A percentile compares a stretch with the other conserved stretches of the same genome.
These are phyloP conservation scores for Diplogasteroides magnus DNA, from an alignment of 1,140 invertebrate species.

Conservation along the genomic window DNA sequence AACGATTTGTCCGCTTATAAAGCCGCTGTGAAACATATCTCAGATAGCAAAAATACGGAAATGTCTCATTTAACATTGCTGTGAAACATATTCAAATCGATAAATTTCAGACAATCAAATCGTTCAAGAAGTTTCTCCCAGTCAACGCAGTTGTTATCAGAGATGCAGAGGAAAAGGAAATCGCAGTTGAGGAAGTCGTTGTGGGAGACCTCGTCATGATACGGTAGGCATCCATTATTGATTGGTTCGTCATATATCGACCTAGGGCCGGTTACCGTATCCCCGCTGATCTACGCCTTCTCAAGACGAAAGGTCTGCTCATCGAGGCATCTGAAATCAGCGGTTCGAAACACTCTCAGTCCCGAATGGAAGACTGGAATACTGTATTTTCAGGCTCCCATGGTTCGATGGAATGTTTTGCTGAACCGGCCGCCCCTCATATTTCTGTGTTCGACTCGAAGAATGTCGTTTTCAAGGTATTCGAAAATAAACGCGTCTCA, in stretches of 20 bases:
- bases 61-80: not conserved
- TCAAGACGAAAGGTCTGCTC: slow-evolving; percentile 57
- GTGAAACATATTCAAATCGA: not conserved
- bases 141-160: slow-evolving; percentile 71
- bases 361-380: not conserved
- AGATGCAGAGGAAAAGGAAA: slow-evolving; percentile 47
- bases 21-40: not conserved
- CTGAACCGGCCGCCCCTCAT: slow-evolving; percentile 38
- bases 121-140: slow-evolving; percentile 47
- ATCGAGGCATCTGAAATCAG: slow-evolving; percentile 74
- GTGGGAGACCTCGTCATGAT: slow-evolving; percentile 49
- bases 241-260: slow-evolving; percentile 1
- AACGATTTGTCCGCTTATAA: not conserved
- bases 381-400: slow-evolving; percentile 67
- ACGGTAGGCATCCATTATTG: slow-evolving; percentile 16
- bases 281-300: slow-evolving; percentile 47
- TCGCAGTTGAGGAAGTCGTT: slow-evolving; percentile 44
- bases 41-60: not conserved
- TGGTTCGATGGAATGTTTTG: slow-evolving; percentile 58
- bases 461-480: slow-evolving; percentile 48
- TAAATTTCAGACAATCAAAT: slow-evolving; percentile 44
- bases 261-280: slow-evolving; percentile 40
- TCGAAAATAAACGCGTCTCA: not conserved
- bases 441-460: slow-evolving; percentile 46
- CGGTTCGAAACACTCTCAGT: slow-evolving; percentile 22